Evolutionary conservation across 1,140 invertebrate species (phyloP), one percentile per base, ranked within the genome.

Genomic region (Dreissena polymorpha): DNA sequence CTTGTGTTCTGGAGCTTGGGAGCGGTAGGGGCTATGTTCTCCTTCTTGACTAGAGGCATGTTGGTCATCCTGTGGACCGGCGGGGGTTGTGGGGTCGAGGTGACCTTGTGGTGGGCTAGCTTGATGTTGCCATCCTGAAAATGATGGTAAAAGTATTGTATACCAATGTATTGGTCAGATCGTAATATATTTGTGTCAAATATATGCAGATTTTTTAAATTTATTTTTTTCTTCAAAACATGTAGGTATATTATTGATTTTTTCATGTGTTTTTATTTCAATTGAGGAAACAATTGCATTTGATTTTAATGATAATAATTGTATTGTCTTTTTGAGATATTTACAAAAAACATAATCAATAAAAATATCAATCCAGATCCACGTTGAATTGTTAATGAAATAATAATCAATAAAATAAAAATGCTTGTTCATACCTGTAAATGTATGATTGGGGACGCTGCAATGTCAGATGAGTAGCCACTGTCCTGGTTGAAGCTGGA

Each of bases 401-500:
- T 39, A 39, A 39, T 3, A 21, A 49, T 67, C 0, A 21, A 18
- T 16, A 14, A 25, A 64, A 39, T 71, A 23, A 63, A n/a, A 13
- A 10, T 84, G 57, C 21, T 78, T 60, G 57, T 60, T 5, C 57
- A 60, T 60, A 60, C 57, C 57, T 60, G 57, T 60, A 60, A 60
- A 74, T 85, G 49, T 53, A 86, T 68, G 18, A 86, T 78, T 0
- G 87, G 87, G 13, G 87, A 88, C 55, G 75, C 83, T 18, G 60
- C 71, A 16, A 86, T 39, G 55, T 88, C 87, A 12, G 87, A 88
- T 63, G 72, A 86, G 80, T 88, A 88, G 25, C 87, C 87, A 86
- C 87, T 88, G 72, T 88, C 87, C 16, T 88, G 87, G 53, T 25
- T 74, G 10, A 50, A 55, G 39, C 25, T 55, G 21, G 21, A 64